These are phyloP conservation scores for Phymatocera aterrima DNA, from an alignment of 2,888 invertebrate genomes.

Conservation along the genomic window DNA sequence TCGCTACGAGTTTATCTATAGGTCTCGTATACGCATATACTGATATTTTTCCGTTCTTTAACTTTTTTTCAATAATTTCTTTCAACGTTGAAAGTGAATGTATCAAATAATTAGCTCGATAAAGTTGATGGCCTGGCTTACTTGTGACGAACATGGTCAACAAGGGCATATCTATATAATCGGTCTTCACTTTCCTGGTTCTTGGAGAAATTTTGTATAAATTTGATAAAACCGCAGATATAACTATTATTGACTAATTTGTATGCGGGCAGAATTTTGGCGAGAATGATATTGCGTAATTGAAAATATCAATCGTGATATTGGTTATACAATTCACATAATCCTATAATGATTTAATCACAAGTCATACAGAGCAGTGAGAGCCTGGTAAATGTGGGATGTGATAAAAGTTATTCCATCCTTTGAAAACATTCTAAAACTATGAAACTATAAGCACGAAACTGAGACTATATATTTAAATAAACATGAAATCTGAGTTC, in stretches of 20 bases:
- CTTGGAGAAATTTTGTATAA: background rate
- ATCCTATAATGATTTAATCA: background rate
- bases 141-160: background rate
- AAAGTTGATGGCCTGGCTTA: background rate
- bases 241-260: no score
- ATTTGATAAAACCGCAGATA: no score
- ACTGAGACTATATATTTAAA: no score
- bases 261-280: no score
- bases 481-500: no score
- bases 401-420: background rate
- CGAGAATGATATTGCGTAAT: background rate
- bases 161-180: background rate
- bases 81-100: background rate
- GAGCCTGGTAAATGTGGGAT: background rate
- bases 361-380: background rate
- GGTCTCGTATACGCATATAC: background rate
- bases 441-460: no score
- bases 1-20: background rate
- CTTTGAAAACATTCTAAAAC: background rate
- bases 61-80: background rate
- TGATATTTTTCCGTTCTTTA: background rate
- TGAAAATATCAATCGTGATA: no score
- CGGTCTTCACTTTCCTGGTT: background rate
- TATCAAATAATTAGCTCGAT: background rate
- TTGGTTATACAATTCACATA: background rate